These are phyloP conservation scores for Characodon lateralis DNA, from an alignment of 2,797 vertebrate species.

Conservation along the genomic window DNA sequence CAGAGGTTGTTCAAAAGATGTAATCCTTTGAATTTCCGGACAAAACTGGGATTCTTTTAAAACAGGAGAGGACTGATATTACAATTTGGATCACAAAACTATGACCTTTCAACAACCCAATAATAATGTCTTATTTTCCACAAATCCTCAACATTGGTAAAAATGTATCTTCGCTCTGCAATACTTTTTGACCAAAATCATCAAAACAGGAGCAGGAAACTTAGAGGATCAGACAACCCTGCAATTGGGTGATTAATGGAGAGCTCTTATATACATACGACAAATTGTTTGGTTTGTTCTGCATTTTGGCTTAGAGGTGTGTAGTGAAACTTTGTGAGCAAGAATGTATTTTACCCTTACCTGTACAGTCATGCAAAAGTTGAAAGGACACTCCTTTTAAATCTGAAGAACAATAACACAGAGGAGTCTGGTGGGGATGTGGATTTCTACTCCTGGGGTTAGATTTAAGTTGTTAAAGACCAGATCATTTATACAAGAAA, in stretches of 20 bases:
- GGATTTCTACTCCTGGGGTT: neutral
- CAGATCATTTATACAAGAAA: neutral
- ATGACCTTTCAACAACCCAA: neutral
- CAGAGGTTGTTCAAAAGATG: neutral
- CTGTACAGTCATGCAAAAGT: conserved; percentile 9
- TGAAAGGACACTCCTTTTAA: neutral
- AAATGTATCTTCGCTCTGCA: neutral
- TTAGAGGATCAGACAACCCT: neutral
- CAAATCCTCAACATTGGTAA: neutral
- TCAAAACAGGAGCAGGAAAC: neutral
- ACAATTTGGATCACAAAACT: neutral
- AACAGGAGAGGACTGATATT: neutral
- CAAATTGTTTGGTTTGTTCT: conserved; percentile 4
- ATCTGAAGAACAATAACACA: neutral
- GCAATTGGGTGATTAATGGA: neutral
- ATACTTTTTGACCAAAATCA: neutral
- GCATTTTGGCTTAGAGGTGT: neutral
- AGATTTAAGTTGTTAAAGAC: neutral
- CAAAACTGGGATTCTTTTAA: neutral
- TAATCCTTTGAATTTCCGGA: neutral
- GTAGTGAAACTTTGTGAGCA: conserved; percentile 2
- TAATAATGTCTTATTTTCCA: neutral
- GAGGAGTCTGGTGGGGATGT: neutral
- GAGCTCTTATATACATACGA: neutral
- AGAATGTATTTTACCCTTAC: neutral